Base-by-base conservation (phyloP, 1,140 invertebrate species). In the Oryctes rhinoceros region DNA sequence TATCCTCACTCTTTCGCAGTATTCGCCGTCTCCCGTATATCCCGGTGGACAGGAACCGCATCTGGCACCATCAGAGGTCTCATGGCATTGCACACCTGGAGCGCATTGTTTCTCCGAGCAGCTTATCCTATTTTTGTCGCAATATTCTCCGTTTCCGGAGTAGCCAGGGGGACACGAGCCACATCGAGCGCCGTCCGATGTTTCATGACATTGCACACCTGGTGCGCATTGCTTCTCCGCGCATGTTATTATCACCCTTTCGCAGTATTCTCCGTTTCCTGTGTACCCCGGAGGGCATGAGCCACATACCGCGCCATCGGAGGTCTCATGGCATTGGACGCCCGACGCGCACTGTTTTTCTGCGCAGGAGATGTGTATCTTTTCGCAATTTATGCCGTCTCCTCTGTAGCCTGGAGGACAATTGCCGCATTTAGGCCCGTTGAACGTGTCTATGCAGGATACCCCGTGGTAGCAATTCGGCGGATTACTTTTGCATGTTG, bases 161-260 rank as follows among this genome's bases (percentile, higher is more conserved):
- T 92, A 93, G 18, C 94, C 94, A 10, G 87, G 84, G 0, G 94
- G 95, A 88, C 96, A 97, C 4, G 90, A 84, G 9, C 94, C 94
- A 86, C 95, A 96, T 75, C 92, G 89, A 20, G 92, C 90, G 6
- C 95, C 95, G 15, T 90, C 89, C 0, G 91, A 85, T 0, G 93
- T 93, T 81, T 97, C 94, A 44, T 91, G 89, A 87, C 97, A 98
- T 79, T 92, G 90, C 30, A 95, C 96, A 30, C 95, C 96, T 83
- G 93, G 93, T 89, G 92, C 96, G 87, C 96, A 98, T 24, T 88
- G 84, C 39, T 84, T 81, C 13, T 87, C 88, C 18, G 85, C 85
- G 59, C 86, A 87, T 18, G 87, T 84, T 15, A 35, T 76, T 18
- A 53, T 35, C 0, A 13, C 20, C 11, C 24, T 35, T 15, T 59